Percentiles rank a stretch among this genome's conserved stretches.
These are phyloP conservation scores for Cabera pusaria DNA, from an alignment of 2,888 invertebrate species.

Conservation along the genomic window DNA sequence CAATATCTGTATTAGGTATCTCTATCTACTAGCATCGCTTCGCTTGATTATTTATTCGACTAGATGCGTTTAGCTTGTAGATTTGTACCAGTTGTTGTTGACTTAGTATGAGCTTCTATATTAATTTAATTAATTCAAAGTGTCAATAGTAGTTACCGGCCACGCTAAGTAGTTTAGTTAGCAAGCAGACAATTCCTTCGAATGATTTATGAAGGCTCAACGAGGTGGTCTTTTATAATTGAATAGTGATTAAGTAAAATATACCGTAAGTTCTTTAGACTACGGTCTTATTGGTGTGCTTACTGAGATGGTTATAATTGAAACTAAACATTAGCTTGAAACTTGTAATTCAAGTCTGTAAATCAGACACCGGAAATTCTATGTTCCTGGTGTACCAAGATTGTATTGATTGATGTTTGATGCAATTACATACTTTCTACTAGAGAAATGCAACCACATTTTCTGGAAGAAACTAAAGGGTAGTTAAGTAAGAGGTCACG, in stretches of 20 bases:
- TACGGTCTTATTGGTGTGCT: conserved; percentile 5
- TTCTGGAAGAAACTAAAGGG: too few species aligned
- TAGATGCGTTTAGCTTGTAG: too few species aligned
- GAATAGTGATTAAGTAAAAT: conserved; percentile 42
- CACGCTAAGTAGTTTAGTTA: conserved; percentile 37
- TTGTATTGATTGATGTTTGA: too few species aligned
- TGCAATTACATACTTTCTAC: too few species aligned
- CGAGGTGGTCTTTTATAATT: conserved; percentile 44
- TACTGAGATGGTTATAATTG: background rate
- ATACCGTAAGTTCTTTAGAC: conserved; percentile 21
- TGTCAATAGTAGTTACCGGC: conserved; percentile 1
- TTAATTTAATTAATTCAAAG: conserved; percentile 1
- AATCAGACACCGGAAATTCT: conserved; percentile 13
- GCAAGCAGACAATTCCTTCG: conserved; percentile 39
- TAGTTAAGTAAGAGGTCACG: too few species aligned
- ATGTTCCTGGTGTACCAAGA: background rate
- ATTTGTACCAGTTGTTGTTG: too few species aligned
- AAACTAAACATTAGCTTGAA: conserved; percentile 5
- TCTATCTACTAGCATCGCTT: too few species aligned
- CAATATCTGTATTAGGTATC: too few species aligned
- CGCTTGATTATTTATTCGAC: too few species aligned
- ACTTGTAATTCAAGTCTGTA: conserved; percentile 11
- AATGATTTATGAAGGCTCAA: conserved; percentile 39
- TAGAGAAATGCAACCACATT: too few species aligned
- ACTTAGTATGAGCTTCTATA: too few species aligned